A percentile compares a stretch with the other conserved stretches of the same genome.
These are phyloP conservation scores for Ctenicera cuprea DNA, from an alignment of 2,888 invertebrate genomes.

Conservation along the genomic window DNA sequence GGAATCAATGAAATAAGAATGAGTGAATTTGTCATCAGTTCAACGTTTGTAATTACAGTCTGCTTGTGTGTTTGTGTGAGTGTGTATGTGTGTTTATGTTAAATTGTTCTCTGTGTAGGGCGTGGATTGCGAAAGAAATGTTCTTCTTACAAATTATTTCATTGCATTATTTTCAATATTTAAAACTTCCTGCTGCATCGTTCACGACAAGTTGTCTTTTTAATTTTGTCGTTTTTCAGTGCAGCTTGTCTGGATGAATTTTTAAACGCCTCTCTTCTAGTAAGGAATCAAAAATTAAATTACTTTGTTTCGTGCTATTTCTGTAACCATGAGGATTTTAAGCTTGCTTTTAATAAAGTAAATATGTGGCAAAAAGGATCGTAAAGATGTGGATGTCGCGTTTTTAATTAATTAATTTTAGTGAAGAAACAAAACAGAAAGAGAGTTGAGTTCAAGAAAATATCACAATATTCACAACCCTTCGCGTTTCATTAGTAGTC, in stretches of 20 bases:
- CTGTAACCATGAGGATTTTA: no score
- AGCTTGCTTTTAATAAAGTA: no score
- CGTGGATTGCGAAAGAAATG: slow-evolving; percentile 18
- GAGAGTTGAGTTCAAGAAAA: no score
- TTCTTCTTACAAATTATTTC: slow-evolving; percentile 28
- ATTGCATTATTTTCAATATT: slow-evolving; percentile 22
- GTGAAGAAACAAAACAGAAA: no score
- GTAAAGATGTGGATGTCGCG: no score
- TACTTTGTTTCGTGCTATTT: no score
- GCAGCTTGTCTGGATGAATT: slow-evolving; percentile 8
- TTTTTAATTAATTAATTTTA: no score
- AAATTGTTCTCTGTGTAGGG: background rate
- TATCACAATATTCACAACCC: no score
- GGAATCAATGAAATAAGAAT: slow-evolving; percentile 44
- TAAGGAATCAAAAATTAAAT: background rate
- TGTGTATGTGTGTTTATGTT: background rate
- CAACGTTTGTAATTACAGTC: slow-evolving; percentile 32
- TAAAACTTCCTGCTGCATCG: slow-evolving; percentile 22
- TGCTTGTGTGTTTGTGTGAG: background rate
- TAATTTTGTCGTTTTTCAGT: slow-evolving; percentile 7
- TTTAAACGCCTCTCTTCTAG: background rate
- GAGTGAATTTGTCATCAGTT: slow-evolving; percentile 44
- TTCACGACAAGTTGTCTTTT: slow-evolving; percentile 17
- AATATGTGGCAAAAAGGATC: no score
- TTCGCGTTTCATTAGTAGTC: no score